Base-by-base conservation (phyloP, 2,113 vertebrate genomes). In the Crotalus tigris region DNA sequence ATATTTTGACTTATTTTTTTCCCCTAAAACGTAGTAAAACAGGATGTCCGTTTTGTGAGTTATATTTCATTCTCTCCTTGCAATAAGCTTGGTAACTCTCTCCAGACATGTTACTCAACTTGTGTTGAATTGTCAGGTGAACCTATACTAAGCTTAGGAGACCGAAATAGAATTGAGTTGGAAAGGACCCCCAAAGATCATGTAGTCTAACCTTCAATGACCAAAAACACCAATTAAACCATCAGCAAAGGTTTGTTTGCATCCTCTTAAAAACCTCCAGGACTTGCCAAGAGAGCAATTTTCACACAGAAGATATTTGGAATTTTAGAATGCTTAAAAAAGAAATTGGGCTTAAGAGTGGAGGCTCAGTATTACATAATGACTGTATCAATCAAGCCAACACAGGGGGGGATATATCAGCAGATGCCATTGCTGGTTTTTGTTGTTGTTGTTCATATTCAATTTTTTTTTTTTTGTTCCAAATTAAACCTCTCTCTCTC, bases 1-100 rank as follows among this genome's bases (percentile, higher is more conserved):
- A 39, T 89, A 92, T 94, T 92, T 91, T n/a, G 69, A 46, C 23
- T 0, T 94, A 51, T 85, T 94, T 91, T 64, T 93, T 87, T 69
- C 69, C 2, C 55, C 89, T 54, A 91, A 89, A 93, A 92, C 93
- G 59, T 88, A 49, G 29, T 91, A 92, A 88, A 89, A 61, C 75
- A 81, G 3, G 57, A 7, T 81, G 46, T 33, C 91, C 1, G 2
- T 17, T 55, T 29, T 61, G 87, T 44, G 2, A 54, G 58, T 94
- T 88, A n/a, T 69, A 21, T 87, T 55, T 23, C 21, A 11, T 2
- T 23, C 11, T 64, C 9, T 17, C 24, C 54, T 91, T 86, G 13
- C 24, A 89, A 51, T 24, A 26, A 91, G 87, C 17, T 0, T 0
- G 15, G 10, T 12, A 9, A 94, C 17, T 44, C 75, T 21, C 33